A percentile compares a stretch with the other conserved stretches of the same genome.
phyloP scores from a whole-genome alignment of 1,140 invertebrate species.

The Drosophila tani region DNA sequence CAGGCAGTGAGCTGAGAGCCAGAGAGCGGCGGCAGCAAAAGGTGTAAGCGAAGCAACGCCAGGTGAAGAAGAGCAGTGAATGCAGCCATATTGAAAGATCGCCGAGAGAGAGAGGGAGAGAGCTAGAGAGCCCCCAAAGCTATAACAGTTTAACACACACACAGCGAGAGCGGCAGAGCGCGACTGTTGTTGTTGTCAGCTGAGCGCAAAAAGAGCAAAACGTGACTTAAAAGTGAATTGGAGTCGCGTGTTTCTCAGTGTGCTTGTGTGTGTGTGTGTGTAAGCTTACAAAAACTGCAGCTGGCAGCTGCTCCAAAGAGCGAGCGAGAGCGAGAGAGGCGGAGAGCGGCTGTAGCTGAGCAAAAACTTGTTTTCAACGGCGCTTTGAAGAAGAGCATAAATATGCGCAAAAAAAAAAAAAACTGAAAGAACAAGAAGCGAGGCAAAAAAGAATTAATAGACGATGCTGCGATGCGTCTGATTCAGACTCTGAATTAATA shows the following conservation, averaged over 20 bases:
- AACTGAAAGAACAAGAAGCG: conserved; percentile 33
- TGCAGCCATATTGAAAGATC: conserved; percentile 74
- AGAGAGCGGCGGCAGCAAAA: conserved; percentile 59
- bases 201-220: conserved; percentile 78
- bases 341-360: conserved; percentile 25
- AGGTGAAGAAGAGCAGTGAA: conserved; percentile 77
- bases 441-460: conserved; percentile 75
- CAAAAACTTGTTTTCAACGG: conserved; percentile 79
- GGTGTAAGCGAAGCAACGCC: conserved; percentile 75
- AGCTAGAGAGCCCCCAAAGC: conserved; percentile 59
- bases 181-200: conserved; percentile 67
- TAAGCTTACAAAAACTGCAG: conserved; percentile 69
- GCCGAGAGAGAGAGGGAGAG: conserved; percentile 24
- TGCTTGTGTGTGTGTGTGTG: conserved; percentile 46
- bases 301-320: conserved; percentile 67
- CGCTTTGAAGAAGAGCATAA: conserved; percentile 80
- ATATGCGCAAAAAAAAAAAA: conserved; percentile 57
- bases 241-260: conserved; percentile 31
- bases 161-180: conserved; percentile 24
- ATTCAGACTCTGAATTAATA: too few relatives aligned
- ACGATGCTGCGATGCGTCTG: conserved; percentile 74
- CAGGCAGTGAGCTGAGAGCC: conserved; percentile 31
- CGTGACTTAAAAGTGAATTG: conserved; percentile 83
- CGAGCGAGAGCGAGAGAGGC: conserved; percentile 27
- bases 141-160: conserved; percentile 74